Base-by-base conservation (phyloP, 2,888 invertebrate genomes). In the Eristalis tenax region DNA sequence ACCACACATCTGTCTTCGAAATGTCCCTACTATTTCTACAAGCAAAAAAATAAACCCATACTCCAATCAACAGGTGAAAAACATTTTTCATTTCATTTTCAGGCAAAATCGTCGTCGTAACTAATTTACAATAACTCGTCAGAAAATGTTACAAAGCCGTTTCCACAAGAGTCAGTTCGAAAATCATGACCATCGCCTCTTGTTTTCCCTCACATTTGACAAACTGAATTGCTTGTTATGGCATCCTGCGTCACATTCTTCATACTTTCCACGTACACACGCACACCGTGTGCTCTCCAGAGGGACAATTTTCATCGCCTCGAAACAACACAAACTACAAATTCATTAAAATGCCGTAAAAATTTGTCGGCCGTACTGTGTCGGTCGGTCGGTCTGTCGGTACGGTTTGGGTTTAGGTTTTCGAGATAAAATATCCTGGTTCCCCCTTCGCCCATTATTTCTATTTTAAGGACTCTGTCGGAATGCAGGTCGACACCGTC, bases 291-390 rank as follows among this genome's bases (percentile, higher is more conserved):
- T 26, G 50, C 18, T 18, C 35, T 35, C 65, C 77, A 87, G 79
- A 68, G 75, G 83, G 83, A 81, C 83, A 73, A 83, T 87, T 83
- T 73, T 87, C 87, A 76, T 87, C 69, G 87, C 87, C 66, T 83
- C 75, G 70, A 32, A 71, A 79, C 87, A 79, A 75, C 79, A 66
- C 70, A 77, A 80, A 83, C 79, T 87, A 87, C 83, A 89, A 89
- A 89, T 88, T 89, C 89, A 89, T 89, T 89, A 89, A 89, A 89
- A 88, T 66, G 85, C 89, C 89, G 88, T 89, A 89, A 89, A 89
- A 89, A 89, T 89, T 89, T 89, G 89, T 89, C 84, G 71, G 83
- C 87, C 83, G 79, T 87, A 80, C 83, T 79, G 73, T 50, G 32
- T 32, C 32, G 32, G 32, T 32, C 32, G 32, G 5, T 32, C 32